Conservation (phyloP, 2,888 invertebrate genomes). For the Neoaliturus tenellus region DNA sequence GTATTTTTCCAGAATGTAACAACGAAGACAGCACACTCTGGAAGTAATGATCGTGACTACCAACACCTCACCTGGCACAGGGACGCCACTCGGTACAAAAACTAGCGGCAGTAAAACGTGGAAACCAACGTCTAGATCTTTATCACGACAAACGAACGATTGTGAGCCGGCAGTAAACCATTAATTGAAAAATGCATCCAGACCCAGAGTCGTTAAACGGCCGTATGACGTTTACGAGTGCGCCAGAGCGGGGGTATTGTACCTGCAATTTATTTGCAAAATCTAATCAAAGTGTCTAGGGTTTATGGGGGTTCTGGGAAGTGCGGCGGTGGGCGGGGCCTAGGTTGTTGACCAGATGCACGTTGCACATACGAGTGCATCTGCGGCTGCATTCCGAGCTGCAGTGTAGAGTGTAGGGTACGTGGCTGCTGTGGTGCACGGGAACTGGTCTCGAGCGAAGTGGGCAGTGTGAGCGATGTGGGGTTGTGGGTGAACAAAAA, state of each 20-base stretch:
- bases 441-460: too few species aligned
- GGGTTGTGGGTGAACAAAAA: too few species aligned
- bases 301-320: constrained; percentile 36
- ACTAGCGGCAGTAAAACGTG: too few species aligned
- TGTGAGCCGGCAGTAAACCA: constrained; percentile 9
- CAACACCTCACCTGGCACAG: too few species aligned
- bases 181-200: constrained; percentile 19
- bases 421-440: too few species aligned
- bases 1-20: too few species aligned
- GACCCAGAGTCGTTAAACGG: constrained; percentile 5
- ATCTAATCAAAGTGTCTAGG: constrained; percentile 46
- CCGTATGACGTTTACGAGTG: constrained; percentile 14
- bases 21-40: too few species aligned
- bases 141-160: not conserved
- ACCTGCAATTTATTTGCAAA: constrained; percentile 46
- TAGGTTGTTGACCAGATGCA: constrained; percentile 17
- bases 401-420: too few species aligned
- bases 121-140: not conserved
- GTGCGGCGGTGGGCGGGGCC: constrained; percentile 2
- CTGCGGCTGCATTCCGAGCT: not conserved
- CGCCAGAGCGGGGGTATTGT: constrained; percentile 9
- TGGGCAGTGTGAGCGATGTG: too few species aligned
- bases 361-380: not conserved
- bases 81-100: too few species aligned
- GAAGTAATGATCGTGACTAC: too few species aligned